Evolutionary conservation across 1,140 invertebrate genomes (phyloP).

Genomic region (Monomorium pharaonis): DNA sequence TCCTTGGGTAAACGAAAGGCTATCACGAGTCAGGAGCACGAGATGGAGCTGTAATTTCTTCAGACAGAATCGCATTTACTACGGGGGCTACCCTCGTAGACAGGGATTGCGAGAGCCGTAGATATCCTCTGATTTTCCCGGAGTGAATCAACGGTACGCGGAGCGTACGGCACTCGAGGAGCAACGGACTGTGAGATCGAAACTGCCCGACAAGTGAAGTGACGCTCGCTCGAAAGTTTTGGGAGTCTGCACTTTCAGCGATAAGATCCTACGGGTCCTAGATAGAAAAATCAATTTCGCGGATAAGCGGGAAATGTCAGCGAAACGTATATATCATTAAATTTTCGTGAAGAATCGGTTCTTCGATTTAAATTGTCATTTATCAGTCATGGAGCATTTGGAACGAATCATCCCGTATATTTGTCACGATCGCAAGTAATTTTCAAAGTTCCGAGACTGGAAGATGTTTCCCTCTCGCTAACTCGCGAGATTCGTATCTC

Average conservation of each 20-base stretch:
- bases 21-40: conserved; percentile 1
- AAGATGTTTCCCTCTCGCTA: not conserved
- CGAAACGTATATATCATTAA: not conserved
- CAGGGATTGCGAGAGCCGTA: conserved; percentile 45
- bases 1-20: conserved; percentile 33
- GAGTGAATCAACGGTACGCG: conserved; percentile 39
- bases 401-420: not conserved
- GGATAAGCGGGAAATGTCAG: not conserved
- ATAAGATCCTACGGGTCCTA: not conserved
- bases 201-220: conserved; percentile 35
- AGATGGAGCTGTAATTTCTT: conserved; percentile 59
- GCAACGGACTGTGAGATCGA: conserved; percentile 38
- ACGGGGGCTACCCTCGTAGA: conserved; percentile 22
- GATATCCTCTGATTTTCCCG: conserved; percentile 53
- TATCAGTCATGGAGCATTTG: not conserved
- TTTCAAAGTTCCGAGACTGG: not conserved
- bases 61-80: conserved; percentile 45
- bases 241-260: not conserved
- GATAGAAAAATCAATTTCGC: not conserved
- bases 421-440: conserved; percentile 10
- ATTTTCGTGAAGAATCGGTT: not conserved
- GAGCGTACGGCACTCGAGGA: conserved; percentile 32
- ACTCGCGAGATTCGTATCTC: not conserved
- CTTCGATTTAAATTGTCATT: not conserved
- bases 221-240: conserved; percentile 7